Evolutionary conservation across 2,113 vertebrate genomes (phyloP).

Genomic region (Ceratotherium simum): DNA sequence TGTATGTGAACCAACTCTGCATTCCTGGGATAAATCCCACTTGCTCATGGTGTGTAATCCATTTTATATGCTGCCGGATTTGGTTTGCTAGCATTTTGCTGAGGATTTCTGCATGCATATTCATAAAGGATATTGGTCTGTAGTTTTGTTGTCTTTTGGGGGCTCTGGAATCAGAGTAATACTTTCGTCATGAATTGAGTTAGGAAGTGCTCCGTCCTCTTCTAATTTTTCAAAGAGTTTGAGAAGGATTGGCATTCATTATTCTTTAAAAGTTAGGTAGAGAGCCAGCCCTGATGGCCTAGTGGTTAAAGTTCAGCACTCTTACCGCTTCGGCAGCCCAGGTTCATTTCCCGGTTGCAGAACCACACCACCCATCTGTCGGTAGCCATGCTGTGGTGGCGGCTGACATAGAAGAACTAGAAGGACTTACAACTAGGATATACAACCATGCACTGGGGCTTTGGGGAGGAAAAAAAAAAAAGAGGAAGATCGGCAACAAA

Average conservation of each 20-base stretch:
- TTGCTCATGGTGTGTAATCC: not conserved
- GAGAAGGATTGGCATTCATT: not conserved
- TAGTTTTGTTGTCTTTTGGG: not conserved
- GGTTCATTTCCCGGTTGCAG: too few relatives aligned
- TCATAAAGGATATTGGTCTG: not conserved
- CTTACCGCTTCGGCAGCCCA: too few relatives aligned
- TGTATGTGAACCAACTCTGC: not conserved
- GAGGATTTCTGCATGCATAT: not conserved
- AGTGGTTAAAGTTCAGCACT: too few relatives aligned
- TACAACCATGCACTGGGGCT: too few relatives aligned
- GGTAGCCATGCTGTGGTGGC: too few relatives aligned
- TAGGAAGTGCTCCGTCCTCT: not conserved
- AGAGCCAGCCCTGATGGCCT: too few relatives aligned
- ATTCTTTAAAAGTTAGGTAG: not conserved
- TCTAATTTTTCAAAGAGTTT: not conserved
- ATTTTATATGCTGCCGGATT: not conserved
- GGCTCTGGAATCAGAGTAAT: not conserved
- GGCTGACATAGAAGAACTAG: too few relatives aligned
- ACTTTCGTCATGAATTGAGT: not conserved
- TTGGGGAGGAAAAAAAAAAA: too few relatives aligned
- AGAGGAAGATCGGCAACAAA: too few relatives aligned
- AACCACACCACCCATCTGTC: too few relatives aligned
- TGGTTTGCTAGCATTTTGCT: not conserved
- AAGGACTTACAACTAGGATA: too few relatives aligned
- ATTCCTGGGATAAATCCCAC: not conserved